Conservation (phyloP, 1,140 invertebrate genomes). For the Drosophila fuyamai region DNA sequence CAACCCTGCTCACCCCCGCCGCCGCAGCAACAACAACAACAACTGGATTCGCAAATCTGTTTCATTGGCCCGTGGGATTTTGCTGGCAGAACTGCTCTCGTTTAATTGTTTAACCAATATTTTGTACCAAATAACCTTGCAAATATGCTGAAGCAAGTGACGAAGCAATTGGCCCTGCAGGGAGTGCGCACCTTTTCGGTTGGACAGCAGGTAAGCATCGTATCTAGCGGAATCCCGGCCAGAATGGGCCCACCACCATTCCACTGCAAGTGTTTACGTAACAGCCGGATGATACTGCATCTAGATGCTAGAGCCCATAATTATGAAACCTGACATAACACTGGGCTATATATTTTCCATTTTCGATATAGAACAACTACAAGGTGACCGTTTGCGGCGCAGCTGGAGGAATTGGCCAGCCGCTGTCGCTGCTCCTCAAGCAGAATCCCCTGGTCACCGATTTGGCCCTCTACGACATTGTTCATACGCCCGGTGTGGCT, state of each 20-base stretch:
- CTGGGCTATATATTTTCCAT: not conserved
- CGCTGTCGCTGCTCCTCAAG: conserved; percentile 97
- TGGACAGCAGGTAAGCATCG: conserved; percentile 71
- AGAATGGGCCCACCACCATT: not conserved
- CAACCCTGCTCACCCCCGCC: conserved; percentile 14
- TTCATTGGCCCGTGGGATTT: conserved; percentile 66
- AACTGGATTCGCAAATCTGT: conserved; percentile 33
- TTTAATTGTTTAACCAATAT: conserved; percentile 61
- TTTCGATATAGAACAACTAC: conserved; percentile 78
- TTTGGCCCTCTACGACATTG: conserved; percentile 97
- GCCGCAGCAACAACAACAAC: conserved; percentile 25
- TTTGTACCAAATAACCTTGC: conserved; percentile 45
- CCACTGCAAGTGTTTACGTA: conserved; percentile 65
- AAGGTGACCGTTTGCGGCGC: conserved; percentile 99
- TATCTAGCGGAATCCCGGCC: not conserved
- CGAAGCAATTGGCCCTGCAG: conserved; percentile 82
- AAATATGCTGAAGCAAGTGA: conserved; percentile 83
- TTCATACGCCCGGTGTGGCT: conserved; percentile 98
- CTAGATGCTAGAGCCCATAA: conserved; percentile 1
- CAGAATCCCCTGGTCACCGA: conserved; percentile 93
- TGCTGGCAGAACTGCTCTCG: conserved; percentile 52
- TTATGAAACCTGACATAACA: not conserved
- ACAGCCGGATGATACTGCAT: conserved; percentile 36
- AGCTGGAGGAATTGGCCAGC: conserved; percentile 98
- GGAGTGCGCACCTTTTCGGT: conserved; percentile 79